Base-by-base conservation (phyloP, 2,113 vertebrate genomes). In the Forbesichthys papilliferus region DNA sequence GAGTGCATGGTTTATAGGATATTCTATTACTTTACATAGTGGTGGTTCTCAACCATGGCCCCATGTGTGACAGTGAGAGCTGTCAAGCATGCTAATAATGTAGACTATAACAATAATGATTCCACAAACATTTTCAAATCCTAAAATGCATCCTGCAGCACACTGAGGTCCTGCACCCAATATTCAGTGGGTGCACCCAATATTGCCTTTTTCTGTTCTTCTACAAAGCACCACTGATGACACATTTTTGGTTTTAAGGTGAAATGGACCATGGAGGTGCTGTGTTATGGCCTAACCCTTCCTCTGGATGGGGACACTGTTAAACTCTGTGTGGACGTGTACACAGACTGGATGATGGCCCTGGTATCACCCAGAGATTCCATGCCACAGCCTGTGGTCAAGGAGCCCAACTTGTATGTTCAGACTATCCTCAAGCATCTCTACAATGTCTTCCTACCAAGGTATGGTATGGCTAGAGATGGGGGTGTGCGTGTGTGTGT, bases 231-330 rank as follows among this genome's bases (percentile, higher is more conserved):
- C 57, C 13, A 10, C 27, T n/a, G 49, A 11, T 49, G 12, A 61
- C 33, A 16, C 14, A 13, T 0, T 59, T 16, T 66, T 80, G 64
- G 2, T 63, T 68, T 20, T 3, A 69, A 98, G 96, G 96, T 98
- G 75, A 98, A 98, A 90, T 98, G 96, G 96, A 98, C 96, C 49
- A 98, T 98, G 96, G 96, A 98, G 89, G 96, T 98, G 66, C 93
- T 98, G 82, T 97, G 96, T 82, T 98, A 97, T 13, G 96, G 96
- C 68, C 86, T 98, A 77, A 98, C 96, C 10, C 94, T 98, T 48
- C 96, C 96, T 67, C 85, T 98, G 72, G 96, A 98, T 3, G 95
- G 96, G 27, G 96, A 98, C 77, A 98, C 96, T 54, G 96, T 98
- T 84, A 96, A 96, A 74, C 92, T 96, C 75, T 98, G 96, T 79